Base-by-base conservation (phyloP, 2,888 invertebrate species). In the Gasteruption jaculator region DNA sequence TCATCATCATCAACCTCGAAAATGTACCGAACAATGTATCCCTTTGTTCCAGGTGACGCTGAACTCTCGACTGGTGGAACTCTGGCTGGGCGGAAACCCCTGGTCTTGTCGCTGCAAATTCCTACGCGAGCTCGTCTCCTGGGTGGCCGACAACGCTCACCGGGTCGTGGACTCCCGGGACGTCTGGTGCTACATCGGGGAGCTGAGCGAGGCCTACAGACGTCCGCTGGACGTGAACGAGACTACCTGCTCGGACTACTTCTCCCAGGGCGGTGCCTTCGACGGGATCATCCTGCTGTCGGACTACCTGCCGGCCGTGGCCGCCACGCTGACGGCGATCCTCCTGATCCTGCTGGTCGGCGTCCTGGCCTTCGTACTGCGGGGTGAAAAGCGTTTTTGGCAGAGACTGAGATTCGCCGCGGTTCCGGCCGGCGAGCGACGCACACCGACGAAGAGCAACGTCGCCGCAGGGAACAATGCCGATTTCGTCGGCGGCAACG, bases 31-130 rank as follows among this genome's bases (percentile, higher is more conserved):
- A n/a, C n/a, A n/a, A n/a, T n/a, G n/a, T n/a, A n/a, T n/a, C n/a
- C n/a, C n/a, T n/a, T n/a, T n/a, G n/a, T n/a, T n/a, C n/a, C 77
- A 88, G 59, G 75, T 79, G 11, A 68, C 71, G 8, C 58, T 76
- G 19, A 85, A 86, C 64, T 74, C 79, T 12, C 78, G 82, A 52
- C 74, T 91, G 52, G 82, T 79, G 56, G 85, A 88, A 45, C 71
- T 92, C 52, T 83, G 85, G 7, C 77, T 92, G 41, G 86, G 88
- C 10, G 82, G 85, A 57, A 93, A 93, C 71, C 80, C 83, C 47
- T 93, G 92, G 92, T 86, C 87, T 27, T 93, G 93, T 65, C 84
- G 89, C 56, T 93, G 93, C 73, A 85, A 87, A 66, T 91, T 89
- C 73, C 77, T 92, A 58, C 86, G 88, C 70, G 86, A 86, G 60